phyloP scores from a whole-genome alignment of 2,797 vertebrate species.

The Hoplostethus atlanticus region DNA sequence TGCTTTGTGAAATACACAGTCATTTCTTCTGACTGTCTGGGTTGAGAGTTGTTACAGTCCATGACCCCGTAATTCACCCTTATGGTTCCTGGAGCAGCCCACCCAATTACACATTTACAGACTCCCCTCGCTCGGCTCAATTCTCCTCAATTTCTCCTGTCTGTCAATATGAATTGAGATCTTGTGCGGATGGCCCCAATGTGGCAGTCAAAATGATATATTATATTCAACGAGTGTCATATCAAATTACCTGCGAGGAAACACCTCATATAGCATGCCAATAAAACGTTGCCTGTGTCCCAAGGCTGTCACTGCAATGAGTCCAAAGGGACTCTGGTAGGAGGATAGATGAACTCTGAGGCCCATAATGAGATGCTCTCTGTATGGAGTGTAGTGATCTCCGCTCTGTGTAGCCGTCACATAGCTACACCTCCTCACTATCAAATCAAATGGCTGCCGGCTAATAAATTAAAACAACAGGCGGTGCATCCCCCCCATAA shows the following conservation, averaged over 20 bases:
- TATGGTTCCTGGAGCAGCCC: slow-evolving; percentile 43
- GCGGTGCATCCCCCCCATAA: slow-evolving; percentile 40
- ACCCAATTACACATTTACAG: slow-evolving; percentile 71
- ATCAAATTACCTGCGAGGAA: slow-evolving; percentile 72
- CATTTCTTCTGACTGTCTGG: slow-evolving; percentile 65
- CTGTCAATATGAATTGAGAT: slow-evolving; percentile 73
- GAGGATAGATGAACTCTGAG: slow-evolving; percentile 44
- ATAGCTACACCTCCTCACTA: slow-evolving; percentile 49
- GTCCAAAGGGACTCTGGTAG: slow-evolving; percentile 45
- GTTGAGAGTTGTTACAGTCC: slow-evolving; percentile 59
- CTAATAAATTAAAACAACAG: slow-evolving; percentile 78
- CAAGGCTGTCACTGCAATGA: slow-evolving; percentile 50
- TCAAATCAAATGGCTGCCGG: slow-evolving; percentile 64
- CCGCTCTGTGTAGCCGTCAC: slow-evolving; percentile 27
- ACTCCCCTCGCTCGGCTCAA: slow-evolving; percentile 50
- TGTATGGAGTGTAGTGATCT: slow-evolving; percentile 34
- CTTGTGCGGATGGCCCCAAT: slow-evolving; percentile 55
- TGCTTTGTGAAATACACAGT: slow-evolving; percentile 61
- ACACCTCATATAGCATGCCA: slow-evolving; percentile 59
- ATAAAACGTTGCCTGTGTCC: slow-evolving; percentile 57
- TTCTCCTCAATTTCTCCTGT: slow-evolving; percentile 64
- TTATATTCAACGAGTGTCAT: slow-evolving; percentile 67
- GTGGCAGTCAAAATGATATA: slow-evolving; percentile 72
- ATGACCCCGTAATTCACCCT: slow-evolving; percentile 67
- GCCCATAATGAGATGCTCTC: slow-evolving; percentile 45